Evolutionary conservation across 2,797 vertebrate genomes (phyloP).

Genomic region (Hemibagrus guttatus): DNA sequence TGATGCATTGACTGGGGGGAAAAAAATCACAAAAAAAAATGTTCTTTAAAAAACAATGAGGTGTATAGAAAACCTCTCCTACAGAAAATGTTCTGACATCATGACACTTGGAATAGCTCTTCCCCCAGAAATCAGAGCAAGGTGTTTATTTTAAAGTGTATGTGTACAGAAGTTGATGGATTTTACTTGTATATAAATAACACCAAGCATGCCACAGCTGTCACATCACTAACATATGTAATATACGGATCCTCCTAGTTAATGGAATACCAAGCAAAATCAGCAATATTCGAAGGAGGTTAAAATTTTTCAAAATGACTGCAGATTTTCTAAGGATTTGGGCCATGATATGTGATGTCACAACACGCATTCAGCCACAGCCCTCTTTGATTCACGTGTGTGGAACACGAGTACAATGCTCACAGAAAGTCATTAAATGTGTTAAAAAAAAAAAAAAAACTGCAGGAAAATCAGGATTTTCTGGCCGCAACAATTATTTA

Average conservation of each 20-base stretch:
- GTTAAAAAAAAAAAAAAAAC: no score
- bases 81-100: background rate
- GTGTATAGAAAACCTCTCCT: background rate
- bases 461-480: no score
- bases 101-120: background rate
- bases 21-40: background rate
- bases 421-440: no score
- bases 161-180: background rate
- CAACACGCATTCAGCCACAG: no score
- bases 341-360: no score
- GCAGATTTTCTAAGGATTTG: no score
- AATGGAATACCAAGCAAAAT: no score
- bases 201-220: background rate
- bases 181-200: background rate
- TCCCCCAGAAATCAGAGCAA: background rate
- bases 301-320: no score
- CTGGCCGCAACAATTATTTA: no score
- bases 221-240: background rate
- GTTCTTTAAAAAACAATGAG: background rate
- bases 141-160: background rate
- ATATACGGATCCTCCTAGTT: background rate
- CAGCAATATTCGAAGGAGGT: no score
- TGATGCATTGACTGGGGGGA: background rate
- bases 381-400: no score
- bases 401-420: no score